A percentile compares a stretch with the other conserved stretches of the same genome.
These are phyloP conservation scores for Dryobotodes eremita DNA, from an alignment of 2,888 invertebrate species.

Conservation along the genomic window DNA sequence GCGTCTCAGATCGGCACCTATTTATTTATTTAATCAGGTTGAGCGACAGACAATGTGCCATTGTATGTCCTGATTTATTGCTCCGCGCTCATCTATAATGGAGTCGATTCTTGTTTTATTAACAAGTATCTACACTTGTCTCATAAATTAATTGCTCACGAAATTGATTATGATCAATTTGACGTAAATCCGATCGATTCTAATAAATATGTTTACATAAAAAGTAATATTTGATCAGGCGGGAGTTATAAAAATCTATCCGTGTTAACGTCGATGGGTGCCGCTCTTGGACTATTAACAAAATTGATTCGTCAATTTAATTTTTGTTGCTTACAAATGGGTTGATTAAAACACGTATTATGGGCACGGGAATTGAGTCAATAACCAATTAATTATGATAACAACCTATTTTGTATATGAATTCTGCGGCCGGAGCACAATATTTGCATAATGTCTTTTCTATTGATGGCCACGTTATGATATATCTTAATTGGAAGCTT, in stretches of 20 bases:
- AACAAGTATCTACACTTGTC: constrained; percentile 75
- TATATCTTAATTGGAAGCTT: constrained; percentile 63
- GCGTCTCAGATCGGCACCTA: constrained; percentile 87
- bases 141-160: constrained; percentile 66
- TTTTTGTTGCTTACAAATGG: constrained; percentile 67
- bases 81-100: constrained; percentile 81
- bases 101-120: constrained; percentile 76
- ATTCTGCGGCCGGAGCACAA: constrained; percentile 53
- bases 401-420: constrained; percentile 70
- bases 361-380: constrained; percentile 62
- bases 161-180: constrained; percentile 61
- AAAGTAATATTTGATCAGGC: constrained; percentile 55
- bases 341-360: constrained; percentile 65
- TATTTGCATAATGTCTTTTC: constrained; percentile 64
- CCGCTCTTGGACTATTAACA: constrained; percentile 57
- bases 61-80: constrained; percentile 89
- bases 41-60: constrained; percentile 90
- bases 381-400: constrained; percentile 76
- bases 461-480: constrained; percentile 55
- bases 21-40: constrained; percentile 89
- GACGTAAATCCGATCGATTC: constrained; percentile 55
- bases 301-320: constrained; percentile 66
- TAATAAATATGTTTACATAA: constrained; percentile 63
- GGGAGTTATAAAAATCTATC: constrained; percentile 53
- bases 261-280: constrained; percentile 47